Evolutionary conservation across 1,140 invertebrate genomes (phyloP).

Genomic region (Drosophila cardini): DNA sequence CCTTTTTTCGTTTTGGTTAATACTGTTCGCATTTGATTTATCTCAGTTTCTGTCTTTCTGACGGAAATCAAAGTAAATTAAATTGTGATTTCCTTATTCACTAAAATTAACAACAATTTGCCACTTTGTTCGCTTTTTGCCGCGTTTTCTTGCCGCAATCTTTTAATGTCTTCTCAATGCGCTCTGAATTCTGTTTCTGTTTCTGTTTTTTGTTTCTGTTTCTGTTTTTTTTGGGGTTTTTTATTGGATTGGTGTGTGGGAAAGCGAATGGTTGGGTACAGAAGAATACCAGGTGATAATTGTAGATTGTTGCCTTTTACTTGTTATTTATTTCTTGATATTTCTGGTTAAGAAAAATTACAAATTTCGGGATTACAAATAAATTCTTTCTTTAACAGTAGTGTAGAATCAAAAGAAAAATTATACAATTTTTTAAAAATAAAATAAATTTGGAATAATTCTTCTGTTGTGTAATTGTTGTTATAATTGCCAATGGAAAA

Average conservation of each 20-base stretch:
- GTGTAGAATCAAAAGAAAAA: constrained; percentile 13
- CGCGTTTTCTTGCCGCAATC: constrained; percentile 39
- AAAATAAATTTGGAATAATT: constrained; percentile 4
- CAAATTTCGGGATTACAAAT: constrained; percentile 49
- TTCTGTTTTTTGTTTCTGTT: constrained; percentile 35
- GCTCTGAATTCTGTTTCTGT: constrained; percentile 43
- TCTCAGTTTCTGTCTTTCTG: constrained; percentile 17
- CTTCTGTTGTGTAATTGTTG: not conserved
- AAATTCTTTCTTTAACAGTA: constrained; percentile 7
- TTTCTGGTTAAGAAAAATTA: constrained; percentile 52
- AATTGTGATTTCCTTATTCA: constrained; percentile 40
- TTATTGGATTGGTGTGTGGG: constrained; percentile 42
- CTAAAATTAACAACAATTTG: constrained; percentile 75
- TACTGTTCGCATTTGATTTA: constrained; percentile 50
- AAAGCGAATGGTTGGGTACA: constrained; percentile 45
- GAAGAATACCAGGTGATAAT: constrained; percentile 71
- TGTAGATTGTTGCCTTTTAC: constrained; percentile 45
- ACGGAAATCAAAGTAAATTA: constrained; percentile 44
- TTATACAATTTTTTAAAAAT: constrained; percentile 8
- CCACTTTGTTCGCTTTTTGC: constrained; percentile 65
- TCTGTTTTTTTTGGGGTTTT: constrained; percentile 48
- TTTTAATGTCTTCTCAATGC: constrained; percentile 45
- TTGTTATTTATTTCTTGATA: constrained; percentile 38
- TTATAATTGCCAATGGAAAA: constrained; percentile 40
- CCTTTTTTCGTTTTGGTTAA: constrained; percentile 46